Base-by-base conservation (phyloP, 1,140 invertebrate genomes). In the Drepana arcuata region DNA sequence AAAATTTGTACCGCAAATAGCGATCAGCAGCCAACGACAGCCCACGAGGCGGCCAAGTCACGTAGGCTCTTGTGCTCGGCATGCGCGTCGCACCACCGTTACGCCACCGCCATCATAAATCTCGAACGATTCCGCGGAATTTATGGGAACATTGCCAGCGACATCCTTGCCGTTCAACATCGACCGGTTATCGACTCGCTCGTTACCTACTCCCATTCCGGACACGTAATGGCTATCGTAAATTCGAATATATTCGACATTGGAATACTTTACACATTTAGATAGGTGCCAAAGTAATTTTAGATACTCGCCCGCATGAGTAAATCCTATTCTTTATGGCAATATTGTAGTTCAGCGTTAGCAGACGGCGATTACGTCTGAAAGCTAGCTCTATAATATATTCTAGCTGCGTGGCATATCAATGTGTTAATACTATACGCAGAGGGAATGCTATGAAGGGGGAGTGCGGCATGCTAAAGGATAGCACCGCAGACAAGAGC, bases 361-460 rank as follows among this genome's bases (percentile, higher is more conserved):
- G n/a, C n/a, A n/a, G n/a, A n/a, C n/a, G n/a, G n/a, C n/a, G n/a
- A n/a, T n/a, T n/a, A n/a, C n/a, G 9, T 21, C 18, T 21, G 4
- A 21, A 36, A 16, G 2, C n/a, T 18, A 7, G 13, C 39, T n/a
- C 13, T 29, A 56, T 60, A 53, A 31, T 41, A 49, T 34, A 75
- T 78, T 74, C 62, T 58, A 37, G 33, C 14, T 38, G 43, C 53
- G 57, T 60, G 42, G 11, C 59, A 43, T 50, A 57, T 71, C 56
- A 55, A 71, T 68, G 70, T 71, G 70, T 61, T 65, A 75, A 74
- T 74, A 71, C 51, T 47, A 46, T 48, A 67, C 62, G 67, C 63
- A 60, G 26, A 39, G 41, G 32, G 72, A 75, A 73, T 77, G n/a
- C n/a, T n/a, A n/a, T n/a, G n/a, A n/a, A n/a, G n/a, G 56, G 16